Evolutionary conservation across 2,797 vertebrate species (phyloP), one percentile per base, ranked within the genome.

Genomic region (Orestias chungarensis): DNA sequence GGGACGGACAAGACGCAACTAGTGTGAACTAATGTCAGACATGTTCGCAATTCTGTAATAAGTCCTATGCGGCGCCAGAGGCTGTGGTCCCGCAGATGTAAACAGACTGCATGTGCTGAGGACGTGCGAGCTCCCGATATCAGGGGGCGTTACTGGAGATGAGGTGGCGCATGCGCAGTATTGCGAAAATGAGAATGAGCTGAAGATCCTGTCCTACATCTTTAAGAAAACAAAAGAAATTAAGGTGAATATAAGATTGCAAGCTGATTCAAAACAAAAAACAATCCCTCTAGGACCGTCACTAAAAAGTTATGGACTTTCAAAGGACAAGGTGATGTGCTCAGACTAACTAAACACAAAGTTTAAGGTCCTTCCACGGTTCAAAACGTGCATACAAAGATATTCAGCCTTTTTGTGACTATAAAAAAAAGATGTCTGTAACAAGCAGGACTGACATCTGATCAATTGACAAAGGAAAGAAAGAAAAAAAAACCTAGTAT

Each of bases 261-360:
- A 40, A 62, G 35, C 10, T 62, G 35, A 38, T 62, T 62, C 23
- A 38, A 12, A 25, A 2, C n/a, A n/a, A 62, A 40, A 62, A 25
- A 11, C n/a, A 33, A 61, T 35, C 40, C 23, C 6, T 40, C 33
- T 40, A n/a, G 33, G 23, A 40, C 20, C 3, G n/a, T 6, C 10
- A n/a, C 59, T n/a, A 23, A 35, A 61, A 62, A 6, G 11, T 61
- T 61, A 18, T 61, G 23, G 59, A 62, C 40, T 62, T 35, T 62
- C 33, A 62, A 40, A 62, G 11, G n/a, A 62, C 35, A 62, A 15
- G 6, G 14, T 62, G 11, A 25, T 40, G 33, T 40, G 35, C 35
- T 62, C 59, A 62, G 59, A n/a, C 23, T 40, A 11, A 40, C 33
- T 35, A 62, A 62, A 62, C 59, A 62, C 35, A 62, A 62, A 40